phyloP scores from a whole-genome alignment of 2,113 vertebrate species.

The Pygoscelis adeliae region DNA sequence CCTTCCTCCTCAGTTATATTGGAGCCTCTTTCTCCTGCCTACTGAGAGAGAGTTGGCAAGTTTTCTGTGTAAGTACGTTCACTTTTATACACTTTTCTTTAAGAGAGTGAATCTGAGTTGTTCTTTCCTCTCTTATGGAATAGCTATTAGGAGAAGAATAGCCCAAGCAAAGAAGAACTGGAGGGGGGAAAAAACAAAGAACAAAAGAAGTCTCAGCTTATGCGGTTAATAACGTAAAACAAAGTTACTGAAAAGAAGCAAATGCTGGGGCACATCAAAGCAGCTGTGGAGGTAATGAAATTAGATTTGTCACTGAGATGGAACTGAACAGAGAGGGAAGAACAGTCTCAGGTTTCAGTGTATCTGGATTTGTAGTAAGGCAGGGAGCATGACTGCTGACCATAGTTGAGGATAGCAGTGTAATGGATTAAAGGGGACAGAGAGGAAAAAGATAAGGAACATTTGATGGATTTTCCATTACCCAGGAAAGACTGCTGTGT shows the following conservation, averaged over 20 bases:
- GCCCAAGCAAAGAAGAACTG: not conserved
- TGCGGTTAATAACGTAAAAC: not conserved
- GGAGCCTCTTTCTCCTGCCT: not conserved
- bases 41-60: not conserved
- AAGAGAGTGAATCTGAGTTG: not conserved
- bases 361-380: not conserved
- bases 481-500: not conserved
- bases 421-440: not conserved
- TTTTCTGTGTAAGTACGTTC: not conserved
- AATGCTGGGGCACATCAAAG: not conserved
- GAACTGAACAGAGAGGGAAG: slow-evolving; percentile 8
- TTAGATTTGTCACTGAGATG: slow-evolving; percentile 19
- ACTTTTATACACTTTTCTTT: not conserved
- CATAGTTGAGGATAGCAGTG: not conserved
- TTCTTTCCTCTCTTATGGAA: not conserved
- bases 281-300: not conserved
- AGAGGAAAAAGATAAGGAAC: not conserved
- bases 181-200: not conserved
- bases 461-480: not conserved
- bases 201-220: not conserved
- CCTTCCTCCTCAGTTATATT: not conserved
- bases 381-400: not conserved
- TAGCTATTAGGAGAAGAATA: not conserved
- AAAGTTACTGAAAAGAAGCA: not conserved
- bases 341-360: not conserved